Base-by-base conservation (phyloP, 2,888 invertebrate species). In the Ypsolopha scabrella region DNA sequence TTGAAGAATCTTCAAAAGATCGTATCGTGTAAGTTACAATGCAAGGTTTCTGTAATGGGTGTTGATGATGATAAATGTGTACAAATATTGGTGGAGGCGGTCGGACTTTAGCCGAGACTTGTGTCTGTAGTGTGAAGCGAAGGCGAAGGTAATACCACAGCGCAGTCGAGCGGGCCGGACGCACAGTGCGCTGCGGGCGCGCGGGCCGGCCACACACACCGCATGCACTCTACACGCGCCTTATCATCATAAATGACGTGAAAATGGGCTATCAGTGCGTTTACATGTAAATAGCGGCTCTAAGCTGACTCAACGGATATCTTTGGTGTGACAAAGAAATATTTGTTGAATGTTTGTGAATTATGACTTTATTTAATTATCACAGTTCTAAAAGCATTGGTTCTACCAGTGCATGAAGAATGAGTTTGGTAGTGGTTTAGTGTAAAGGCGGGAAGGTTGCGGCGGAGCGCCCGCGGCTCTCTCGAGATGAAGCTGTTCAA, bases 401-500 rank as follows among this genome's bases (percentile, higher is more conserved):
- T 38, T 41, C 6, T 35, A 14, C 14, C 34, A 37, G 48, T 48
- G 48, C 37, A 48, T 48, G 24, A 24, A 24, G 24, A 24, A 24
- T 8, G 14, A 8, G 24, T 9, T 14, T 33, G 48, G n/a, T 48
- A n/a, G 37, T 47, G n/a, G 38, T 10, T 39, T 39, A 35, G 48
- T 8, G 14, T 48, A 11, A 37, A 11, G 10, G 39, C 10, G 24
- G 9, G 13, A 24, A 59, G 61, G 65, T 62, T 24, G 24, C 24
- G 57, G 63, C 62, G 60, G 57, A 61, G 58, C 60, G 60, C 58
- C 68, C 62, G 59, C 63, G 60, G 61, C 63, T 57, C 57, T 62
- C 60, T 58, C 63, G 59, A 75, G 71, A 86, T 86, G 85, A 86
- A 85, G 75, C 72, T 86, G 72, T 86, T 86, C 77, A 86, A 79